Evolutionary conservation across 2,797 vertebrate species (phyloP).

Genomic region (Heteromormyrus szaboi): DNA sequence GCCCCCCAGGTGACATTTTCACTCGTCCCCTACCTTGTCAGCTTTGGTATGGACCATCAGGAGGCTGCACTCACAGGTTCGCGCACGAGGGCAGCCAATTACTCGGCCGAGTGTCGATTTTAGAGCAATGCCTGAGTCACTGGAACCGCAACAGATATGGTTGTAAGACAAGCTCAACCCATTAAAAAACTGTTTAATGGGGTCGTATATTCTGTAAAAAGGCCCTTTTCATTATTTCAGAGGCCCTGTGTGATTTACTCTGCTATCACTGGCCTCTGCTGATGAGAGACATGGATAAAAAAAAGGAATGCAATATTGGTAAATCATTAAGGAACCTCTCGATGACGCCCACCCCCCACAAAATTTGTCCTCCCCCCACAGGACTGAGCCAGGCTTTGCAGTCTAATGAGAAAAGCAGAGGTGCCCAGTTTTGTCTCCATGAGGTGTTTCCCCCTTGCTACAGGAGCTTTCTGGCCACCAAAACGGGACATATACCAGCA

Average conservation of each 20-base stretch:
- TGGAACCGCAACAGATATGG: neutral
- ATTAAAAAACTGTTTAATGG: conserved; percentile 6
- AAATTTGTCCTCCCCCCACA: neutral
- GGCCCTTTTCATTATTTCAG: neutral
- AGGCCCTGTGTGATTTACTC: neutral
- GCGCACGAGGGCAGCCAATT: neutral
- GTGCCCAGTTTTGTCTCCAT: neutral
- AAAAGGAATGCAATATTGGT: neutral
- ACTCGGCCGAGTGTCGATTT: neutral
- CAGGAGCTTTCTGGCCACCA: neutral
- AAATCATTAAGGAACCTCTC: neutral
- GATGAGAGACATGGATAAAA: neutral
- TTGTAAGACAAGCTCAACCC: neutral
- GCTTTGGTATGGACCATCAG: conserved; percentile 8
- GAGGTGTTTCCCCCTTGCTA: neutral
- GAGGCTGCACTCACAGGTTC: neutral
- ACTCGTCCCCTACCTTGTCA: neutral
- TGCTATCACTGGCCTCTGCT: neutral
- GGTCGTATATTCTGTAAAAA: conserved; percentile 8
- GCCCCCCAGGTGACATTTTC: conserved; percentile 13
- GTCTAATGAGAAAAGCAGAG: neutral
- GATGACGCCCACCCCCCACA: neutral
- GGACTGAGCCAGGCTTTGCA: neutral
- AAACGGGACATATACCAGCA: neutral
- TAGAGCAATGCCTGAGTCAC: neutral